phyloP scores from a whole-genome alignment of 2,113 vertebrate genomes.

The Lutjanus erythropterus region DNA sequence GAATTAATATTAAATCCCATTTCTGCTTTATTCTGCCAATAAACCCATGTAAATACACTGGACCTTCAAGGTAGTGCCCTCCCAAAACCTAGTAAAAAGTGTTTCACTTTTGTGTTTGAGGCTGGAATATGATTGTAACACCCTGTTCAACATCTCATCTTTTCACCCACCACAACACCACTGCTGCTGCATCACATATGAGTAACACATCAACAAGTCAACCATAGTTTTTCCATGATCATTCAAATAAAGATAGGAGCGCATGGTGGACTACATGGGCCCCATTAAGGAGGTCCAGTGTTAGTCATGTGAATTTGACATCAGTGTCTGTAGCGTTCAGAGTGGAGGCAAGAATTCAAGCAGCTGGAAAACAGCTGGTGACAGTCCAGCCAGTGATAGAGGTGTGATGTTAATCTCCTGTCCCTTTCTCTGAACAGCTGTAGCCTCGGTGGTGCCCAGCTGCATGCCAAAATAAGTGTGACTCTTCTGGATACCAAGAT shows the following conservation, averaged over 20 bases:
- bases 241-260: not conserved
- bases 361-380: slow-evolving; percentile 64
- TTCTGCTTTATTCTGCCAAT: no score
- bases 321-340: not conserved
- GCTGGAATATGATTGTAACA: not conserved
- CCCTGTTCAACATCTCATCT: not conserved
- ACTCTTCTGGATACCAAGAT: not conserved
- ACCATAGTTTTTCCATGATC: not conserved
- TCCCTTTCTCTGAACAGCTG: slow-evolving; percentile 49
- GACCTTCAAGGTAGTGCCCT: not conserved
- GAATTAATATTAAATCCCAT: no score
- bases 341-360: not conserved
- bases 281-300: not conserved
- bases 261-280: not conserved
- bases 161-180: not conserved
- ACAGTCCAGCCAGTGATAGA: slow-evolving; percentile 26
- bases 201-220: not conserved
- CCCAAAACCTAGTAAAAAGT: not conserved
- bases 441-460: slow-evolving; percentile 23
- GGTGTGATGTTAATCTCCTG: slow-evolving; percentile 48
- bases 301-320: not conserved
- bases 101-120: not conserved
- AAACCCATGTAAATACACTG: no score
- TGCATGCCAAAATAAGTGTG: slow-evolving; percentile 28
- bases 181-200: slow-evolving; percentile 1